Percentiles rank a stretch among this genome's conserved stretches.
Conservation (phyloP, 2,888 invertebrate genomes). For the Dromius quadrimaculatus region DNA sequence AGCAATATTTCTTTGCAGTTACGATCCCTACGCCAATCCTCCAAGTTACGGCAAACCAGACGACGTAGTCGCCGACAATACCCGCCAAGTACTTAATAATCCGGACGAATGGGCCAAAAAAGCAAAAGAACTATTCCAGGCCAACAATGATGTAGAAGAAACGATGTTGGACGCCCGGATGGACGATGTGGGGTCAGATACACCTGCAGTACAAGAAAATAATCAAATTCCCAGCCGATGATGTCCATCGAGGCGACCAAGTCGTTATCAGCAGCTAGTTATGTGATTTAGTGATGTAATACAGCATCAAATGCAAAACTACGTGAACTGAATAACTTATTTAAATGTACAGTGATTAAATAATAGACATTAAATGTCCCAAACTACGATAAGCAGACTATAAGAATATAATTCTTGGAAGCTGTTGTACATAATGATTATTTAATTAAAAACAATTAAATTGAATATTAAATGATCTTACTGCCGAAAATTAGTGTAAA, state of each 20-base stretch:
- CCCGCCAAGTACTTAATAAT: slow-evolving; percentile 64
- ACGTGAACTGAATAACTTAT: background rate
- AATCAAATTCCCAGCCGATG: slow-evolving; percentile 26
- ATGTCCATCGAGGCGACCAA: background rate
- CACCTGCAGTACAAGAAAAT: slow-evolving; percentile 1
- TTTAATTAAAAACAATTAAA: no score
- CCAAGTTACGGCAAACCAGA: slow-evolving; percentile 93
- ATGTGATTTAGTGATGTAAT: background rate
- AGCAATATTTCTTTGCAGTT: slow-evolving; percentile 62
- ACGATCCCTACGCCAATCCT: slow-evolving; percentile 96
- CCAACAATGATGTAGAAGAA: slow-evolving; percentile 45
- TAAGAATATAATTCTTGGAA: no score
- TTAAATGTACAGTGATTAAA: background rate
- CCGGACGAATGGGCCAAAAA: slow-evolving; percentile 64
- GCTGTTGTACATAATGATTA: no score
- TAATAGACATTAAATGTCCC: no score
- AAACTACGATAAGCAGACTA: no score
- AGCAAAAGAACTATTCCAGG: slow-evolving; percentile 65
- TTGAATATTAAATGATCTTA: background rate
- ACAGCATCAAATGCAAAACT: background rate
- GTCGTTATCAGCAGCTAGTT: background rate
- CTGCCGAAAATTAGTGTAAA: background rate
- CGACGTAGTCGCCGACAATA: slow-evolving; percentile 78
- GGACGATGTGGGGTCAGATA: slow-evolving; percentile 15
- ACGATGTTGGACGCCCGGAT: slow-evolving; percentile 40